phyloP scores from a whole-genome alignment of 2,797 vertebrate genomes.

The Pantherophis vulpinus region DNA sequence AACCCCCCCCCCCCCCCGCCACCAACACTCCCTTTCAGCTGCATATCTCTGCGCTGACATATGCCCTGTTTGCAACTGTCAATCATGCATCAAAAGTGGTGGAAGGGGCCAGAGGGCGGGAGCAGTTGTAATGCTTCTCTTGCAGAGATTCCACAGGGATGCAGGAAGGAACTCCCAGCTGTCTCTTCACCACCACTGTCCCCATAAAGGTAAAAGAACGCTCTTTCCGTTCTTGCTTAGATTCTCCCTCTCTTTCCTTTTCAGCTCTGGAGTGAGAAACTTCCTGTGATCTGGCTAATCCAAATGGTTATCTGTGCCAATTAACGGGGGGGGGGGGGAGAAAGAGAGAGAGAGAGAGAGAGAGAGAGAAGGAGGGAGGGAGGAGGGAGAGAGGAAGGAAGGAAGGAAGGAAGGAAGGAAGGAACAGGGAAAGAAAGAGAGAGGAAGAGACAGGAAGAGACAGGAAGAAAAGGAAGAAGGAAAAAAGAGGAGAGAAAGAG shows the following conservation, averaged over 20 bases:
- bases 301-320: neutral
- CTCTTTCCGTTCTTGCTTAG: neutral
- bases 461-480: neutral
- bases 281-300: neutral
- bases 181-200: neutral
- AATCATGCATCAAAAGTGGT: neutral
- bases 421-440: no score
- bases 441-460: no score
- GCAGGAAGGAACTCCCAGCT: neutral
- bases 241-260: neutral
- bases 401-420: no score
- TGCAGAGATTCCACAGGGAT: neutral
- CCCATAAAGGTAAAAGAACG: neutral
- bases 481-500: neutral
- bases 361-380: fast-evolving
- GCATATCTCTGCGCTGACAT: neutral
- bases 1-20: neutral
- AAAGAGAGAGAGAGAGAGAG: neutral
- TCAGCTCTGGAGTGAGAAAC: neutral
- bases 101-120: neutral
- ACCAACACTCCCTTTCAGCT: no score
- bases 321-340: neutral
- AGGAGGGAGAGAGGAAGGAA: no score
- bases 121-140: neutral
- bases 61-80: neutral